phyloP scores from a whole-genome alignment of 2,888 invertebrate species.

The Chrysotoxum bicinctum region DNA sequence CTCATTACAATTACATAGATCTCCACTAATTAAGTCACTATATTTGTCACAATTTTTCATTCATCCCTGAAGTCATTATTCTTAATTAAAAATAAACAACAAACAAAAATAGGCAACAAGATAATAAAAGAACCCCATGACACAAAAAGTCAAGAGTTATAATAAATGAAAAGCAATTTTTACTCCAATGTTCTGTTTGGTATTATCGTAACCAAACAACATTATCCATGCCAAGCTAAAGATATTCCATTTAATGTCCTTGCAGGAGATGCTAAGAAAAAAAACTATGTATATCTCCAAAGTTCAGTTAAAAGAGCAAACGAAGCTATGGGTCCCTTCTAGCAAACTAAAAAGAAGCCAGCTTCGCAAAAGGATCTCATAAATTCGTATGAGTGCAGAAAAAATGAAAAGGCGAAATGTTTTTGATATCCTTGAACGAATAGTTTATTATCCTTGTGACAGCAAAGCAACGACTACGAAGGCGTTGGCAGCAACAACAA shows the following conservation, averaged over 20 bases:
- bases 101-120: neutral
- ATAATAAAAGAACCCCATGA: slow-evolving; percentile 5
- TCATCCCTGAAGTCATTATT: slow-evolving; percentile 38
- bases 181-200: slow-evolving; percentile 24
- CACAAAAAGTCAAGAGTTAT: neutral
- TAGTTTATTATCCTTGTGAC: slow-evolving; percentile 69
- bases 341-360: neutral
- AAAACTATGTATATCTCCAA: slow-evolving; percentile 37
- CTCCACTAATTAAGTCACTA: neutral
- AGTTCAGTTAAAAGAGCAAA: slow-evolving; percentile 39
- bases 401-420: slow-evolving; percentile 25
- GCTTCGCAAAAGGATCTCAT: slow-evolving; percentile 2
- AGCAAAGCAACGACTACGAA: slow-evolving; percentile 41
- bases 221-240: slow-evolving; percentile 34
- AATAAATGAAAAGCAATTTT: slow-evolving; percentile 39
- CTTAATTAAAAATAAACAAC: slow-evolving; percentile 53
- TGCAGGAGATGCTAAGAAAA: neutral
- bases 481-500: neutral
- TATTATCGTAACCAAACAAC: slow-evolving; percentile 48
- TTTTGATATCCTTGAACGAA: slow-evolving; percentile 66
- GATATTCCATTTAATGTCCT: slow-evolving; percentile 29
- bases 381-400: neutral
- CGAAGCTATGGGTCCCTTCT: slow-evolving; percentile 3
- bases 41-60: neutral
- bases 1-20: neutral